Percentiles rank a stretch among this genome's conserved stretches.
Conservation (phyloP, 1,140 invertebrate genomes). For the Globodera rostochiensis region DNA sequence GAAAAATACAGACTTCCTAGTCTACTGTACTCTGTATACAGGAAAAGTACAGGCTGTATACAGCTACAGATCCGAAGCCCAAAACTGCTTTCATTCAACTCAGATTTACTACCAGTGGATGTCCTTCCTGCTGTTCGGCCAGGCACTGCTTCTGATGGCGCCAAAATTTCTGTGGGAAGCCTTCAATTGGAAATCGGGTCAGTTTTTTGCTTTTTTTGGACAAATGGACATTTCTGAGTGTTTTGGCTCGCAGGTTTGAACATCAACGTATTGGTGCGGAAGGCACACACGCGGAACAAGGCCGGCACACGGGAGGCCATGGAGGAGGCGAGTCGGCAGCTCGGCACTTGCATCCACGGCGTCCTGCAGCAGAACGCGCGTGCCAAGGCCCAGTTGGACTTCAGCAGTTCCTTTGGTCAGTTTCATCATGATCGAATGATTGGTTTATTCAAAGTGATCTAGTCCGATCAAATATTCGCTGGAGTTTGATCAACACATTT, state of each 20-base stretch:
- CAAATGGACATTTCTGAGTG: background rate
- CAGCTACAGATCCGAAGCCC: too few species aligned
- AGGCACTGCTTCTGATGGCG: conserved; percentile 37
- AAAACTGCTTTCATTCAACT: background rate
- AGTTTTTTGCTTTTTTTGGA: background rate
- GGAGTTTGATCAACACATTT: background rate
- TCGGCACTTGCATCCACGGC: background rate
- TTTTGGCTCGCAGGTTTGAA: conserved; percentile 7
- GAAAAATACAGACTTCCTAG: too few species aligned
- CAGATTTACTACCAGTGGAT: conserved; percentile 50
- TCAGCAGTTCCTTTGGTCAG: background rate
- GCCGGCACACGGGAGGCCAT: background rate
- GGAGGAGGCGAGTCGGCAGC: background rate
- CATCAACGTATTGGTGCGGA: conserved; percentile 16
- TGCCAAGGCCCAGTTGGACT: background rate
- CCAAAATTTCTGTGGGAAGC: conserved; percentile 44
- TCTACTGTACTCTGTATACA: too few species aligned
- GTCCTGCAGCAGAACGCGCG: background rate
- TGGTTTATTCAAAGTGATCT: background rate
- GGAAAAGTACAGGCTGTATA: too few species aligned
- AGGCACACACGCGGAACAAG: conserved; percentile 7
- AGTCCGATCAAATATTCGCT: background rate
- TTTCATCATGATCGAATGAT: background rate
- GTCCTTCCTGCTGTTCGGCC: conserved; percentile 39
- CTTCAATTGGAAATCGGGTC: conserved; percentile 42